phyloP scores from a whole-genome alignment of 2,797 vertebrate genomes.

The Mico argentatus region DNA sequence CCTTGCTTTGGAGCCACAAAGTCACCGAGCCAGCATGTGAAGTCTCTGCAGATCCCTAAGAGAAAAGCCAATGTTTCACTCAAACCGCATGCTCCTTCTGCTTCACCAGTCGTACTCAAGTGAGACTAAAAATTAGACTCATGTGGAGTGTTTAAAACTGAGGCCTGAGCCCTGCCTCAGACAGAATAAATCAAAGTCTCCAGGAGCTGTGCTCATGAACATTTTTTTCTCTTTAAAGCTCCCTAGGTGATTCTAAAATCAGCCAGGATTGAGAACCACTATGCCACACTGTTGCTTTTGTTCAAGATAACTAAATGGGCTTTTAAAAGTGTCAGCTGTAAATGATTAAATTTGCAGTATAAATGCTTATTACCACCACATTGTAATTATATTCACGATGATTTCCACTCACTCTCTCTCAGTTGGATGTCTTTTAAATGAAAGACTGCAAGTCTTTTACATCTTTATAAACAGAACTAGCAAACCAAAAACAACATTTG shows the following conservation, averaged over 20 bases:
- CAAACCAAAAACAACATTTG: slow-evolving; percentile 38
- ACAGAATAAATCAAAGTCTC: background rate
- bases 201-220: background rate
- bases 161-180: background rate
- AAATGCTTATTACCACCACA: background rate
- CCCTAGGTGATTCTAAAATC: slow-evolving; percentile 34
- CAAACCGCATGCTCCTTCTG: background rate
- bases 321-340: slow-evolving; percentile 41
- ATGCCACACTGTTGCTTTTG: slow-evolving; percentile 41
- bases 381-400: slow-evolving; percentile 11
- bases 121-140: background rate
- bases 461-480: slow-evolving; percentile 48
- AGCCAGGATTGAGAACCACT: background rate
- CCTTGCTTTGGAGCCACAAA: background rate
- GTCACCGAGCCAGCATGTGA: background rate
- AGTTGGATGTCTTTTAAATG: slow-evolving; percentile 46
- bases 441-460: slow-evolving; percentile 28
- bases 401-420: background rate
- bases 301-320: slow-evolving; percentile 35
- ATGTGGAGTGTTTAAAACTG: background rate
- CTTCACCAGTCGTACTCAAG: background rate
- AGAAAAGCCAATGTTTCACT: background rate
- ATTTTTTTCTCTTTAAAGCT: background rate
- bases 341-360: background rate
- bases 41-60: background rate